phyloP scores from a whole-genome alignment of 2,888 invertebrate species.

The Rhingia rostrata region DNA sequence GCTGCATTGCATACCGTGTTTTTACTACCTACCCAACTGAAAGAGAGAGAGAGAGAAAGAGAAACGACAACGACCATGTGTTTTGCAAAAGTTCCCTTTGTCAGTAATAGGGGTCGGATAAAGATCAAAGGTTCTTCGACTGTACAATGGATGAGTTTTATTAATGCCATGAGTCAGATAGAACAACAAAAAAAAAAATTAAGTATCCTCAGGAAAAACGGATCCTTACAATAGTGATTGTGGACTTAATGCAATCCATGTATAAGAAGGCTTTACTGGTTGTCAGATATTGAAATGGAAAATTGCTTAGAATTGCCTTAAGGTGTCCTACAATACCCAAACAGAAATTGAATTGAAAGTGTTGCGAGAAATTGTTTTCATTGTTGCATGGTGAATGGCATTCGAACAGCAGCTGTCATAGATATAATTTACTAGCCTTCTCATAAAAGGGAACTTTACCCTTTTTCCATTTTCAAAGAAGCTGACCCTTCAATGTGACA shows the following conservation, averaged over 20 bases:
- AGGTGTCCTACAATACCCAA: neutral
- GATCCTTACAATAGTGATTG: slow-evolving; percentile 20
- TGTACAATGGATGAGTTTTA: slow-evolving; percentile 49
- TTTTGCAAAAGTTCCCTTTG: slow-evolving; percentile 48
- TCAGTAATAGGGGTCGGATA: slow-evolving; percentile 68
- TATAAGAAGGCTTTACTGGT: slow-evolving; percentile 1
- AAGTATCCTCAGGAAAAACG: neutral
- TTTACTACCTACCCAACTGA: slow-evolving; percentile 27
- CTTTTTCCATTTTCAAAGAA: too few relatives aligned
- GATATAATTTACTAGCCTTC: too few relatives aligned
- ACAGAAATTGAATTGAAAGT: neutral
- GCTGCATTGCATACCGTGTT: slow-evolving; percentile 68
- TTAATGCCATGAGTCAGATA: slow-evolving; percentile 37
- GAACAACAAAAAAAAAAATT: slow-evolving; percentile 8
- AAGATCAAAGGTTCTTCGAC: slow-evolving; percentile 62
- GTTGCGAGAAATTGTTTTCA: neutral
- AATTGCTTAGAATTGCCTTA: neutral
- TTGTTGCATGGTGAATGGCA: neutral
- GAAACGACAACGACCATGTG: slow-evolving; percentile 42
- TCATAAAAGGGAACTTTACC: too few relatives aligned
- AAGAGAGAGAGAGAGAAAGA: neutral
- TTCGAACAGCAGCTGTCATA: neutral
- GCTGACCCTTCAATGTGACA: too few relatives aligned
- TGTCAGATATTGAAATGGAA: slow-evolving; percentile 13
- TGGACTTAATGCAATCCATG: slow-evolving; percentile 24